A percentile compares a stretch with the other conserved stretches of the same genome.
Evolutionary conservation across 2,888 invertebrate species (phyloP).

Genomic region (Drosophila birchii): DNA sequence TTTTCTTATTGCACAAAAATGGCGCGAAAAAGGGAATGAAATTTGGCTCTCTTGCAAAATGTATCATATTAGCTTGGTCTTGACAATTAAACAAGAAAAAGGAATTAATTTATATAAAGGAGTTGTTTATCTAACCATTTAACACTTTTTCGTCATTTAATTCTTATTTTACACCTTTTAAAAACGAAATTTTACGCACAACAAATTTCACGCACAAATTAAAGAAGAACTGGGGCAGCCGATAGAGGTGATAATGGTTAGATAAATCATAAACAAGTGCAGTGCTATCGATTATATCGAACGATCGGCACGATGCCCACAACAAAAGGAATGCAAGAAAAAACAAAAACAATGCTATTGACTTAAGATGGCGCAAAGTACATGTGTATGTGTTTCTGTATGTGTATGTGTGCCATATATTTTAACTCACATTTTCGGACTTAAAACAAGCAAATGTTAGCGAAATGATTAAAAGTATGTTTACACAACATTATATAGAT

Average conservation of each 20-base stretch:
- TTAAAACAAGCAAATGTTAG: not conserved
- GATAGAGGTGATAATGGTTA: constrained; percentile 7
- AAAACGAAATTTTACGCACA: no score
- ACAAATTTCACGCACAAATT: not conserved
- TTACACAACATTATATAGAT: not conserved
- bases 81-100: not conserved
- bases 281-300: not conserved
- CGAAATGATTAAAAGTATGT: not conserved
- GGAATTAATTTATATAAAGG: no score
- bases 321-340: no score
- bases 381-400: no score
- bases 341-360: not conserved
- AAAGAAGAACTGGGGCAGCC: not conserved
- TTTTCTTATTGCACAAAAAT: not conserved
- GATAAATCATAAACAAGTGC: not conserved
- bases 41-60: not conserved
- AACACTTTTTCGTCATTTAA: not conserved
- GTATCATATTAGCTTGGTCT: not conserved
- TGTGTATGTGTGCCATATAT: not conserved
- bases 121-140: not conserved
- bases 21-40: not conserved
- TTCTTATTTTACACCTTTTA: not conserved
- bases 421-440: not conserved
- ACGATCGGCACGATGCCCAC: not conserved
- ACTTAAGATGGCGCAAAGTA: not conserved